phyloP scores from a whole-genome alignment of 2,888 invertebrate species.

The Brachylomia viminalis region DNA sequence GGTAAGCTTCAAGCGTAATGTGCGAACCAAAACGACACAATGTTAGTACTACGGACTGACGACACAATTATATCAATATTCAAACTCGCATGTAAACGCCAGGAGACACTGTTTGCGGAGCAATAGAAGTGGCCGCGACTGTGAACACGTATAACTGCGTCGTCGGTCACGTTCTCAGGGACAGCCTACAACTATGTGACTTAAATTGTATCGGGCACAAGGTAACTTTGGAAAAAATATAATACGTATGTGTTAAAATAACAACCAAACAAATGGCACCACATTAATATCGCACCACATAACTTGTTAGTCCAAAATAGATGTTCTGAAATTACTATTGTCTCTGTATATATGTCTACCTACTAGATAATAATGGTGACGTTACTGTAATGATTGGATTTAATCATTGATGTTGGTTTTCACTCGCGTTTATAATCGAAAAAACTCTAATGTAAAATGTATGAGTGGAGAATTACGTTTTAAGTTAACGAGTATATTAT shows the following conservation, averaged over 20 bases:
- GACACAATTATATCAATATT: conserved; percentile 70
- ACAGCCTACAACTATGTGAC: conserved; percentile 66
- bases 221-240: conserved; percentile 84
- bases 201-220: conserved; percentile 74
- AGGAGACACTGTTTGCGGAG: conserved; percentile 45
- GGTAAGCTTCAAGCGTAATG: conserved; percentile 67
- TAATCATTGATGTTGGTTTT: conserved; percentile 13
- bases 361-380: conserved; percentile 35
- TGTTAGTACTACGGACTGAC: conserved; percentile 56
- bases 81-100: conserved; percentile 56
- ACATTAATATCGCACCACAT: conserved; percentile 84
- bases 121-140: conserved; percentile 19
- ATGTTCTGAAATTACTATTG: conserved; percentile 61
- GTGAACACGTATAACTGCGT: conserved; percentile 41
- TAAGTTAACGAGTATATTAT: conserved; percentile 61
- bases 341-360: conserved; percentile 38
- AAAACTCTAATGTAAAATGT: conserved; percentile 38
- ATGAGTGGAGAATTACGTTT: conserved; percentile 53
- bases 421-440: conserved; percentile 38
- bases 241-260: conserved; percentile 82
- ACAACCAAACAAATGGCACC: conserved; percentile 90
- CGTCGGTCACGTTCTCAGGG: conserved; percentile 42
- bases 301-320: conserved; percentile 74
- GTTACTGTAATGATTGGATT: conserved; percentile 18
- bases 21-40: conserved; percentile 55